A percentile compares a stretch with the other conserved stretches of the same genome.
Evolutionary conservation across 2,113 vertebrate genomes (phyloP).

Genomic region (Erythrocercus mccallii): DNA sequence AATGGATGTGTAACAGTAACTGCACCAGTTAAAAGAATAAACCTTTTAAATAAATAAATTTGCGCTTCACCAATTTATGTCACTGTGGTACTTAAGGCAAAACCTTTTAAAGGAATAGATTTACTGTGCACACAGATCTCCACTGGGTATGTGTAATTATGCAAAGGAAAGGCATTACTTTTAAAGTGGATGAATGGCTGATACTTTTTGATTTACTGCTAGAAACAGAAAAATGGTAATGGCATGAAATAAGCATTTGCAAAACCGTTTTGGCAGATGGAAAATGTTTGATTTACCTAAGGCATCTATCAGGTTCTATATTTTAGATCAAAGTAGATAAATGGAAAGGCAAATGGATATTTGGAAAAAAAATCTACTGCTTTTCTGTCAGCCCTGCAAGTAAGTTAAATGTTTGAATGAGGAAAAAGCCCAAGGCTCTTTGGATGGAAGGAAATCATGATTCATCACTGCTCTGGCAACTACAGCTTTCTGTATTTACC

Average conservation of each 20-base stretch:
- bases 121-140: conserved; percentile 72
- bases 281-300: conserved; percentile 77
- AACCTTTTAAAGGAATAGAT: conserved; percentile 78
- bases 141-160: conserved; percentile 74
- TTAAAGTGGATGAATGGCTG: conserved; percentile 74
- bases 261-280: conserved; percentile 71
- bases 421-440: conserved; percentile 16
- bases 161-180: conserved; percentile 76
- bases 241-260: conserved; percentile 75
- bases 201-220: conserved; percentile 78
- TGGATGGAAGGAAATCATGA: background rate
- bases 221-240: conserved; percentile 76
- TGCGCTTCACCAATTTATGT: conserved; percentile 74
- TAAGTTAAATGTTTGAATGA: conserved; percentile 50
- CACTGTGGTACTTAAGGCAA: conserved; percentile 70
- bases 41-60: conserved; percentile 80
- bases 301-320: conserved; percentile 69
- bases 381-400: conserved; percentile 59
- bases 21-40: conserved; percentile 73
- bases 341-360: conserved; percentile 71
- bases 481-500: background rate
- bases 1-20: conserved; percentile 65
- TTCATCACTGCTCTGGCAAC: conserved; percentile 4
- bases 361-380: conserved; percentile 49
- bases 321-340: conserved; percentile 77